phyloP scores from a whole-genome alignment of 2,797 vertebrate genomes.

The Darevskia nairensis region DNA sequence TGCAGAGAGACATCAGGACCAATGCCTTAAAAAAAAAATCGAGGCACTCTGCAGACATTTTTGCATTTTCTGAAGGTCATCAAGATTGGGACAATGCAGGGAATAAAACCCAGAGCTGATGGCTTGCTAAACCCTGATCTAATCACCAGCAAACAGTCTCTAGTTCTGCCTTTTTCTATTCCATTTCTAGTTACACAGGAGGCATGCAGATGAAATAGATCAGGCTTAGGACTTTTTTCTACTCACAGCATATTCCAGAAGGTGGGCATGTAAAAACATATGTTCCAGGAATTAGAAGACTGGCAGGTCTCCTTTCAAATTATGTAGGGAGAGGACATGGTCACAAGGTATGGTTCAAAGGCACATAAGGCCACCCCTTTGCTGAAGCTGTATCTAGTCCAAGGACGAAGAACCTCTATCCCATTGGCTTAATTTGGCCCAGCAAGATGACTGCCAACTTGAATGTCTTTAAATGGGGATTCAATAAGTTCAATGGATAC shows the following conservation, averaged over 20 bases:
- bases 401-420: too few species aligned
- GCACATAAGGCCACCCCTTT: too few species aligned
- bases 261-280: background rate
- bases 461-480: too few species aligned
- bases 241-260: background rate
- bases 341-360: background rate
- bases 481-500: too few species aligned
- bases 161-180: background rate
- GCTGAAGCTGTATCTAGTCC: too few species aligned
- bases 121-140: conserved; percentile 12
- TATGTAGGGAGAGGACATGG: conserved; percentile 4
- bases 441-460: too few species aligned
- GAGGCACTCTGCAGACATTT: background rate
- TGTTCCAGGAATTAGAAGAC: conserved; percentile 28
- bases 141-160: conserved; percentile 17
- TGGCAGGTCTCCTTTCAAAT: conserved; percentile 33
- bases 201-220: conserved; percentile 4
- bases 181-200: background rate
- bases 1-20: background rate
- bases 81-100: background rate
- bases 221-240: background rate
- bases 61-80: conserved; percentile 25
- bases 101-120: conserved; percentile 1
- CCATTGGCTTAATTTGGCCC: too few species aligned
- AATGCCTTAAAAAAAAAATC: background rate